phyloP scores from a whole-genome alignment of 2,888 invertebrate species.

The Lasius fuliginosus region DNA sequence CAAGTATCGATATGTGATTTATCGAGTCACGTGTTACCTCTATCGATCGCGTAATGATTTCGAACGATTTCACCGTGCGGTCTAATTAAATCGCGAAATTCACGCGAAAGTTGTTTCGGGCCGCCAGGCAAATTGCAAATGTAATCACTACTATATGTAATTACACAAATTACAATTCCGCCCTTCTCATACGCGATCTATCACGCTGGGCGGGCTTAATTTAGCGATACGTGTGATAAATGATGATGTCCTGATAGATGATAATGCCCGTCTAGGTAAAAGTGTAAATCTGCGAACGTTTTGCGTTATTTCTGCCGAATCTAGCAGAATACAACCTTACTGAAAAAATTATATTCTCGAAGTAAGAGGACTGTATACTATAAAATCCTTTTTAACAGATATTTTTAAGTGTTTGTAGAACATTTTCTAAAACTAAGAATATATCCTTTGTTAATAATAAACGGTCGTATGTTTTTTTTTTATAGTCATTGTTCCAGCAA shows the following conservation, averaged over 20 bases:
- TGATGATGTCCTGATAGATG: constrained; percentile 23
- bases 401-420: too few relatives aligned
- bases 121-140: background rate
- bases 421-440: too few relatives aligned
- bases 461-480: too few relatives aligned
- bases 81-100: background rate
- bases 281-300: background rate
- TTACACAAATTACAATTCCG: constrained; percentile 29
- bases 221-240: constrained; percentile 22
- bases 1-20: background rate
- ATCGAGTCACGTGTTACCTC: constrained; percentile 7
- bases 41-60: background rate
- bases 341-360: background rate
- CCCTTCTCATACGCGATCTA: constrained; percentile 1
- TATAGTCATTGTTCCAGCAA: too few relatives aligned
- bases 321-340: background rate
- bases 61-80: constrained; percentile 3
- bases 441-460: too few relatives aligned
- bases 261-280: background rate
- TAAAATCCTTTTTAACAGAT: too few relatives aligned
- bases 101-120: background rate
- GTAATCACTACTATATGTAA: background rate
- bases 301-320: constrained; percentile 16
- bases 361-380: too few relatives aligned
- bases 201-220: constrained; percentile 24